Evolutionary conservation across 1,140 invertebrate genomes (phyloP).

Genomic region (Panagrolaimus sp.): DNA sequence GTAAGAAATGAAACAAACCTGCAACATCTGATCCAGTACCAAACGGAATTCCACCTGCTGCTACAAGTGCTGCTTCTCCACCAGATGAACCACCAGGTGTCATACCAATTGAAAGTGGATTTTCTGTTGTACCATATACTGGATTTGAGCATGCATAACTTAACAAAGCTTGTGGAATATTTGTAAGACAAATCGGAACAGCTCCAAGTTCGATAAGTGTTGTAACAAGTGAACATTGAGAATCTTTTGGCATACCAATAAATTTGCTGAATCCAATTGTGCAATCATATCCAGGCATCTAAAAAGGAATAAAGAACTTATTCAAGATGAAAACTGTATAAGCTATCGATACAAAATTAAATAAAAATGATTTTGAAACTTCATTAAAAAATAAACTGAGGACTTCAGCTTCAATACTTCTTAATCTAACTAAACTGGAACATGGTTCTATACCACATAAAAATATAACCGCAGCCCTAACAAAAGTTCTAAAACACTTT

Average conservation of each 20-base stretch:
- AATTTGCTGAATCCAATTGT: constrained; percentile 60
- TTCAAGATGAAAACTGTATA: neutral
- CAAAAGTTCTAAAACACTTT: too few species aligned
- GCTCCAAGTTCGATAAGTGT: constrained; percentile 54
- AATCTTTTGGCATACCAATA: constrained; percentile 53
- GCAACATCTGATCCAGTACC: constrained; percentile 58
- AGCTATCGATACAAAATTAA: too few species aligned
- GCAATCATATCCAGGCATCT: constrained; percentile 60
- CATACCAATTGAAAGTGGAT: constrained; percentile 31
- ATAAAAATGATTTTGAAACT: constrained; percentile 3
- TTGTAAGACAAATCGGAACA: constrained; percentile 62
- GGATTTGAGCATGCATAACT: constrained; percentile 56
- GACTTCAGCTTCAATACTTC: too few species aligned
- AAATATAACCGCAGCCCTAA: too few species aligned
- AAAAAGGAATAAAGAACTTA: constrained; percentile 12
- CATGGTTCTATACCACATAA: too few species aligned
- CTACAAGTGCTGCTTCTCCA: constrained; percentile 59
- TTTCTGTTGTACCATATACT: constrained; percentile 53
- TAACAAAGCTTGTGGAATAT: constrained; percentile 60
- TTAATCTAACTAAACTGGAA: too few species aligned
- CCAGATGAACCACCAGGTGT: constrained; percentile 56
- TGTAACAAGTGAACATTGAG: constrained; percentile 57
- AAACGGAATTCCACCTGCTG: constrained; percentile 57
- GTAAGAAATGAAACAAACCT: too few species aligned
- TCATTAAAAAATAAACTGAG: too few species aligned